Conservation (phyloP, 1,140 invertebrate species). For the Brachionus calyciflorus region DNA sequence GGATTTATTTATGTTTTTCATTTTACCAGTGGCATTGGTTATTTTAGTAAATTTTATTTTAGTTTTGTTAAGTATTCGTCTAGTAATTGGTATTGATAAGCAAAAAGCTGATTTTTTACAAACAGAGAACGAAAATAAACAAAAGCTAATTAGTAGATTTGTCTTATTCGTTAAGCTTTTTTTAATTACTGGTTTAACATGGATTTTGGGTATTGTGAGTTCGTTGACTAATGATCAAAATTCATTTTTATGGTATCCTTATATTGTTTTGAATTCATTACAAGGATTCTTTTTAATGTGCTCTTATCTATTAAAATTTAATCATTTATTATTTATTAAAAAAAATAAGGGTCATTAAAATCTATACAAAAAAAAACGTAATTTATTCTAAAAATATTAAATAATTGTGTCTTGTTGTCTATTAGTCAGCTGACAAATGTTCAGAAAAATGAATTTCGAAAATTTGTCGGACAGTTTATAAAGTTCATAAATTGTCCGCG, state of each 20-base stretch:
- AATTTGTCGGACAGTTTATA: too few relatives aligned
- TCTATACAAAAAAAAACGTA: too few relatives aligned
- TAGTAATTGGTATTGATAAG: neutral
- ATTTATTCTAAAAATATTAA: too few relatives aligned
- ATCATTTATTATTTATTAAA: too few relatives aligned
- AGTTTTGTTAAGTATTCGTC: neutral
- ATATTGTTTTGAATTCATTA: slow-evolving; percentile 22
- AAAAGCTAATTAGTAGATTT: neutral
- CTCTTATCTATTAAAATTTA: slow-evolving; percentile 1
- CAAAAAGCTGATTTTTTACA: neutral
- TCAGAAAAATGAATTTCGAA: too few relatives aligned
- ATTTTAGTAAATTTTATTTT: neutral
- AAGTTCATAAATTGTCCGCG: too few relatives aligned
- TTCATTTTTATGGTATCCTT: slow-evolving; percentile 5
- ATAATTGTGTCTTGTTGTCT: too few relatives aligned
- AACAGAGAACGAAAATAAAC: neutral
- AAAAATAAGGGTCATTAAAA: too few relatives aligned
- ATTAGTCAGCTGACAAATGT: too few relatives aligned
- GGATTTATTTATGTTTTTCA: neutral
- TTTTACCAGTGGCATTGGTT: neutral
- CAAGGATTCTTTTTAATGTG: slow-evolving; percentile 15
- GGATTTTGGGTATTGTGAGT: slow-evolving; percentile 22
- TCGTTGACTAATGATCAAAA: neutral
- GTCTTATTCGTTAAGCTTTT: slow-evolving; percentile 18
- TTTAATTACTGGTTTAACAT: slow-evolving; percentile 4